Conservation (phyloP, 37 sponge, comb jelly and placozoan species). For the Ephydatia muelleri region DNA sequence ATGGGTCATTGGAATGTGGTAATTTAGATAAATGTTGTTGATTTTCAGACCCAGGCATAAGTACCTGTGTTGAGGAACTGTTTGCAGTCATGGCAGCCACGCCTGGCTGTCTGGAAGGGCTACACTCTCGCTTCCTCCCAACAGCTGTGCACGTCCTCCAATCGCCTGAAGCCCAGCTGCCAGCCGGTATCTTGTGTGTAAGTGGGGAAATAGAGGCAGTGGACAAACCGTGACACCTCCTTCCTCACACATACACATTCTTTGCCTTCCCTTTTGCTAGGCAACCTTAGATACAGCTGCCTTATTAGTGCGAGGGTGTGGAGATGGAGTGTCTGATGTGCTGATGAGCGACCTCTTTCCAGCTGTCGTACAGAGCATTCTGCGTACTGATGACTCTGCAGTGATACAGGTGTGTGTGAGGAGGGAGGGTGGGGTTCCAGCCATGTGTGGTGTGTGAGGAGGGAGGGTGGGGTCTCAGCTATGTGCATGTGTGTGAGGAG, state of each 20-base stretch:
- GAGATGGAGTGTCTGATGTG: constrained; percentile 32
- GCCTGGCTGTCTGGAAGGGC: constrained; percentile 52
- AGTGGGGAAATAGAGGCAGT: background rate
- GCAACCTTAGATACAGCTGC: constrained; percentile 65
- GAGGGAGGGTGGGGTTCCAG: background rate
- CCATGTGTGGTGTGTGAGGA: constrained; percentile 15
- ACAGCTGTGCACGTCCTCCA: constrained; percentile 34
- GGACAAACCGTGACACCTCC: background rate
- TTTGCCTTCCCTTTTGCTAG: background rate
- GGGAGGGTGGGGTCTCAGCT: too few species aligned
- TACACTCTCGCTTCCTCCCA: constrained; percentile 49
- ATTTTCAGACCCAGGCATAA: constrained; percentile 58
- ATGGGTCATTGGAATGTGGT: too few species aligned
- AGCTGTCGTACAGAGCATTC: constrained; percentile 41
- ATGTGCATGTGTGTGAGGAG: constrained; percentile 8
- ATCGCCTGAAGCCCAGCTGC: constrained; percentile 29
- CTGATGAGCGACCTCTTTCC: constrained; percentile 57
- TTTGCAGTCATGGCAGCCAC: constrained; percentile 46
- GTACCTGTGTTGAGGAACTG: constrained; percentile 57
- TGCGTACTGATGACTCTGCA: constrained; percentile 70
- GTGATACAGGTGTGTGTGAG: constrained; percentile 64
- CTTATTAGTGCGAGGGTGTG: constrained; percentile 49
- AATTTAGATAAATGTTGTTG: background rate
- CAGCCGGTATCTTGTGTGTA: constrained; percentile 56
- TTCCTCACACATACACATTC: too few species aligned